Evolutionary conservation across 2,797 vertebrate genomes (phyloP).

Genomic region (Enteromius thamalakanensis): DNA sequence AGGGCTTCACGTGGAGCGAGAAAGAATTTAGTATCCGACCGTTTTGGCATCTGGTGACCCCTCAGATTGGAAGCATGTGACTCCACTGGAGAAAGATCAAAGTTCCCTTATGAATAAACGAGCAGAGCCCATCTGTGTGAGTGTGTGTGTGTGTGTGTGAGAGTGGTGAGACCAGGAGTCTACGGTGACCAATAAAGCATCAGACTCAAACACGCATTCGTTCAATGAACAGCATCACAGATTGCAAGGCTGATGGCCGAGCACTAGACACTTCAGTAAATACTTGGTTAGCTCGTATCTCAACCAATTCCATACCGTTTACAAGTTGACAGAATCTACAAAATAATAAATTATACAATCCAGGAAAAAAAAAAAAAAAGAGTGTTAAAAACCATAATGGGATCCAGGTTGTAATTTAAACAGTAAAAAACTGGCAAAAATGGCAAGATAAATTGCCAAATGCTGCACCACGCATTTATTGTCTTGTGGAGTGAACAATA

Average conservation of each 20-base stretch:
- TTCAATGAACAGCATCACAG: background rate
- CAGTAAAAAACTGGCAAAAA: background rate
- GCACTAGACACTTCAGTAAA: background rate
- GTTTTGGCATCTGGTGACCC: slow-evolving; percentile 46
- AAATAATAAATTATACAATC: background rate
- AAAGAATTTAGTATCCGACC: slow-evolving; percentile 20
- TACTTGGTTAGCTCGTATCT: background rate
- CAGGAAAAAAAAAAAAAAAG: no score
- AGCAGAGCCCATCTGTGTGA: slow-evolving; percentile 56
- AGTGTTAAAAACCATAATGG: background rate
- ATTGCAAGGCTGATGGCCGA: background rate
- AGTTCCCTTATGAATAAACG: slow-evolving; percentile 63
- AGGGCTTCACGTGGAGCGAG: slow-evolving; percentile 14
- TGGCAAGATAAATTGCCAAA: background rate
- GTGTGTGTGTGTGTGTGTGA: slow-evolving; percentile 51
- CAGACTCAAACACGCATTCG: slow-evolving; percentile 3
- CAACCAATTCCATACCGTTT: background rate
- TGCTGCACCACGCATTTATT: background rate
- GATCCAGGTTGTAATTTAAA: background rate
- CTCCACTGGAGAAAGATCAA: slow-evolving; percentile 58
- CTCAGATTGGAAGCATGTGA: slow-evolving; percentile 45
- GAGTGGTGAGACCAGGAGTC: slow-evolving; percentile 31
- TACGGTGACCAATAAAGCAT: slow-evolving; percentile 19
- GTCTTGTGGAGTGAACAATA: no score
- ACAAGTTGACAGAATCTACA: background rate